Base-by-base conservation (phyloP, 2,797 vertebrate genomes). In the Karalla daura region DNA sequence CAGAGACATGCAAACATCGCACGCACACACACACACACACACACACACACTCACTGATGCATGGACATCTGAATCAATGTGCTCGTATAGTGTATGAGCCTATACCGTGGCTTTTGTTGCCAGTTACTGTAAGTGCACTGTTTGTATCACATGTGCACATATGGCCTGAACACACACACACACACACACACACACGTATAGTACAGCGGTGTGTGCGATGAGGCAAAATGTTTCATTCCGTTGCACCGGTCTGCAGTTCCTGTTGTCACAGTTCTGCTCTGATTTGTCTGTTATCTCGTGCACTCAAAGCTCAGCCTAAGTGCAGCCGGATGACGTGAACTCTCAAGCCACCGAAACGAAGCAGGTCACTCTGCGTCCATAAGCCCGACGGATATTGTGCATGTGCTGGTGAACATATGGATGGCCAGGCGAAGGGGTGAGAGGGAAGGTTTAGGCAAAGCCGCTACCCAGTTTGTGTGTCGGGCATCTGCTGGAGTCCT, bases 91-190 rank as follows among this genome's bases (percentile, higher is more conserved):
- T 76, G 54, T 68, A 45, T 70, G 44, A 78, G 67, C 64, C 54
- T 35, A 43, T 18, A 64, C 55, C 7, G 39, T 35, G 53, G 77
- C 72, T 65, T 81, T 85, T 87, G 72, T 81, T 23, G 40, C 9
- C 63, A 65, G 56, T 78, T 61, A 70, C 40, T 73, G 43, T 18
- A 86, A 84, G 78, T 81, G 71, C 74, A 54, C 40, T 70, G 51
- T 67, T 80, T 83, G 69, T 85, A 65, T 66, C 32, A 43, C 46
- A 45, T 63, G 39, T 60, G 63, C 55, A 75, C 72, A 63, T 39
- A 15, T 63, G 61, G n/a, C n/a, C n/a, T n/a, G n/a, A n/a, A n/a
- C n/a, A 56, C 25, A 21, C 11, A 63, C 18, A 63, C 28, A 70
- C 44, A 63, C 23, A 45, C 23, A 40, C 36, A 66, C 18, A 58